phyloP scores from a whole-genome alignment of 2,113 vertebrate species.

The Corythoichthys intestinalis region DNA sequence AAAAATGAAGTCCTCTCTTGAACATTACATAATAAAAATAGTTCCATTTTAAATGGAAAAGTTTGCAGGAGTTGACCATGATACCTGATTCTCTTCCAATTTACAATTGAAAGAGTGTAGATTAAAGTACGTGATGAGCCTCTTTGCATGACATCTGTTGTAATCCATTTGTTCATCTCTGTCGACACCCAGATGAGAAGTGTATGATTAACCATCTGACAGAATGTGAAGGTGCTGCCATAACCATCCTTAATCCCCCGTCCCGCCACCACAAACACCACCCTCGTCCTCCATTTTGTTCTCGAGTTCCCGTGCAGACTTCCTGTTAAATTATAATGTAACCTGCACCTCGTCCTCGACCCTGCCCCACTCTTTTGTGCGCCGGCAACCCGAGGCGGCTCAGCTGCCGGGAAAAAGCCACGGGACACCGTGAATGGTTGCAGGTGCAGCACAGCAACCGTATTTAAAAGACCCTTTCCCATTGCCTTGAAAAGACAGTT shows the following conservation, averaged over 20 bases:
- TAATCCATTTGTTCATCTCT: not conserved
- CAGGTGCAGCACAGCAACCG: not conserved
- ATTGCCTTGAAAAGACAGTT: not conserved
- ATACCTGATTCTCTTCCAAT: no score
- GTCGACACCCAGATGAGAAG: not conserved
- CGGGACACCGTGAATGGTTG: not conserved
- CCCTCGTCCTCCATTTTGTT: conserved; percentile 37
- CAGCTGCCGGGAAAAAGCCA: conserved; percentile 49
- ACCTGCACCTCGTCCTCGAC: conserved; percentile 61
- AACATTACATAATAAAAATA: no score
- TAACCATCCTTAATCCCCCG: conserved; percentile 35
- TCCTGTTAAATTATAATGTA: conserved; percentile 69
- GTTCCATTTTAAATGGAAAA: no score
- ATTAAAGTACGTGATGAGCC: not conserved
- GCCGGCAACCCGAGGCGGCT: conserved; percentile 56
- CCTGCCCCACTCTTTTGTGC: conserved; percentile 61
- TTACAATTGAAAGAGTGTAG: no score
- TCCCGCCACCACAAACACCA: not conserved
- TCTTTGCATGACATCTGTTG: not conserved
- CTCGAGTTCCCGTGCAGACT: conserved; percentile 50
- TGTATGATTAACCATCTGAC: not conserved
- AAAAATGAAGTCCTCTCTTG: no score
- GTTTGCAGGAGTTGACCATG: no score
- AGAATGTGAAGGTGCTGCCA: not conserved
- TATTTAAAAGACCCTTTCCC: not conserved